Base-by-base conservation (phyloP, 2,888 invertebrate species). In the Eupithecia abbreviata region DNA sequence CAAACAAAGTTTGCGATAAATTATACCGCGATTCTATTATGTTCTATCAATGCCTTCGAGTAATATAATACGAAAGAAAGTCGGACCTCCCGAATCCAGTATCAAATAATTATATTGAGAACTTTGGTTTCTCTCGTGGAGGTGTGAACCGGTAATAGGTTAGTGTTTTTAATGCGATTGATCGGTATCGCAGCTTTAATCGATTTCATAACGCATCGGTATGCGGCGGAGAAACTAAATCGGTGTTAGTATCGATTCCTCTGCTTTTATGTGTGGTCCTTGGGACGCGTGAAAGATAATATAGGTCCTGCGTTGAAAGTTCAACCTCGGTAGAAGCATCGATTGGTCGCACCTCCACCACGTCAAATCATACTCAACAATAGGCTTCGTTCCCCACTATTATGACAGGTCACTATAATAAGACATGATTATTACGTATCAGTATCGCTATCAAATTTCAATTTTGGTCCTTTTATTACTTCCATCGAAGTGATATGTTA, bases 331-430 rank as follows among this genome's bases (percentile, higher is more conserved):
- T 62, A 30, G 12, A 75, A 62, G 58, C 51, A 49, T 72, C 70
- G 47, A 30, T 30, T 67, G 55, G 75, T 65, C 49, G 76, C 72
- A 41, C 30, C 62, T 76, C 58, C 43, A 72, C 58, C 43, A 72
- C 55, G 76, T 78, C 72, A 74, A 72, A 76, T 72, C 72, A 78
- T 75, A 76, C 82, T 65, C 45, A 72, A 69, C 77, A 71, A 80
- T 82, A 86, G 86, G 86, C 85, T 87, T 86, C 84, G 83, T 79
- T 87, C 85, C 82, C 85, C 79, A 82, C 83, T 89, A 88, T 90
- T 90, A 90, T 91, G 91, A 91, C 90, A 89, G 85, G 85, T 85
- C 82, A 84, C 88, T 85, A 90, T 91, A 90, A 92, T 86, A 90
- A 85, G 86, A 87, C 85, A 87, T 89, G 86, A 87, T 90, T 91